Evolutionary conservation across 2,888 invertebrate species (phyloP).

Genomic region (Cryptocheilus praepositus): DNA sequence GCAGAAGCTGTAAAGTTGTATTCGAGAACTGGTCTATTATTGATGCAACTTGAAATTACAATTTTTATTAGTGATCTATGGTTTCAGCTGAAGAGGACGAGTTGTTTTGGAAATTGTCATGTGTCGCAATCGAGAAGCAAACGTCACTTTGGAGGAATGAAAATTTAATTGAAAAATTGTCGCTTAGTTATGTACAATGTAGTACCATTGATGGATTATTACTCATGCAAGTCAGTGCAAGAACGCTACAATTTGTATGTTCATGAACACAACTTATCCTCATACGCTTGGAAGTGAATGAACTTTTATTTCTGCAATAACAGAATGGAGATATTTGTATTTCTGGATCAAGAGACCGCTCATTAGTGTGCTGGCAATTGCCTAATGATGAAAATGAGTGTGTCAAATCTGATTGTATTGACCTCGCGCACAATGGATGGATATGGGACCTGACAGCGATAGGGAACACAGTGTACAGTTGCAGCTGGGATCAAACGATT

Average conservation of each 20-base stretch:
- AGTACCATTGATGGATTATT: constrained; percentile 79
- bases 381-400: constrained; percentile 64
- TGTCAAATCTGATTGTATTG: constrained; percentile 47
- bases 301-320: constrained; percentile 9
- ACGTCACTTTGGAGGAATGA: constrained; percentile 77
- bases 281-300: not conserved
- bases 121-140: constrained; percentile 79
- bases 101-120: constrained; percentile 78
- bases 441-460: constrained; percentile 79
- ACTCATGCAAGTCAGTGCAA: constrained; percentile 77
- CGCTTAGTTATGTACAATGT: constrained; percentile 77
- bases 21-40: not conserved
- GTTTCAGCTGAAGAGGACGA: constrained; percentile 72
- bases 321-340: constrained; percentile 73
- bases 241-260: constrained; percentile 14
- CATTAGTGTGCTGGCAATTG: constrained; percentile 77
- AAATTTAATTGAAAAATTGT: constrained; percentile 75
- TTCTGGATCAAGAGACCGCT: constrained; percentile 79
- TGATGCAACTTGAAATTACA: not conserved
- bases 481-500: constrained; percentile 80
- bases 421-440: constrained; percentile 80
- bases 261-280: not conserved
- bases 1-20: not conserved
- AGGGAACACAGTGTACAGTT: constrained; percentile 77
- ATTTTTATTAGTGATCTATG: constrained; percentile 7